Percentiles rank a stretch among this genome's conserved stretches.
phyloP scores from a whole-genome alignment of 2,888 invertebrate genomes.

The Amphipyra tragopoginis region DNA sequence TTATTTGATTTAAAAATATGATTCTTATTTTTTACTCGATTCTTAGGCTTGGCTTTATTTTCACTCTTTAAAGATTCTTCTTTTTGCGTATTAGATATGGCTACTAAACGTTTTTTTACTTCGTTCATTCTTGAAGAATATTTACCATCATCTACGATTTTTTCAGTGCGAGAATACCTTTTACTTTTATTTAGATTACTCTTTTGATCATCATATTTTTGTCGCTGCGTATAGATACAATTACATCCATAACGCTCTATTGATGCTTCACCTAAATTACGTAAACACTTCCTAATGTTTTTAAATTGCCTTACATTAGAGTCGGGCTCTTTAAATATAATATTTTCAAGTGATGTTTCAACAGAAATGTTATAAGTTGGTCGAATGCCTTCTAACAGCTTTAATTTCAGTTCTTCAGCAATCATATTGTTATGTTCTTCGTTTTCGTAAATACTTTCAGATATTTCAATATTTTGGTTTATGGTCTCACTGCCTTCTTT shows the following conservation, averaged over 20 bases:
- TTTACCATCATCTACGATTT: not conserved
- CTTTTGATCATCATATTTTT: not conserved
- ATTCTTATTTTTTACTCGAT: conserved; percentile 9
- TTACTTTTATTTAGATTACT: conserved; percentile 2
- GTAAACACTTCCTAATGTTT: conserved; percentile 16
- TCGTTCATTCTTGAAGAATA: not conserved
- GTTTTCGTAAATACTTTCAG: not conserved
- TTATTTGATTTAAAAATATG: conserved; percentile 10
- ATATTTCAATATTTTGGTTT: not conserved
- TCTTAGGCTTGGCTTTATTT: not conserved
- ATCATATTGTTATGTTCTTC: not conserved
- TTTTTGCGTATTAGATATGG: conserved; percentile 5
- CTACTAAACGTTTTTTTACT: conserved; percentile 5
- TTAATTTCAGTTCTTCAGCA: conserved; percentile 12
- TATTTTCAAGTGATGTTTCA: conserved; percentile 8
- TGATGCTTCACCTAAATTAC: not conserved
- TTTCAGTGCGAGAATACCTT: conserved; percentile 3
- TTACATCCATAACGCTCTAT: conserved; percentile 6
- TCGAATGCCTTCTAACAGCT: conserved; percentile 16
- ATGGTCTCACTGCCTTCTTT: not conserved
- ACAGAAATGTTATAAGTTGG: conserved; percentile 9
- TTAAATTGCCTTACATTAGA: not conserved
- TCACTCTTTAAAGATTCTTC: not conserved
- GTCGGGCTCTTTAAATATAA: conserved; percentile 1
- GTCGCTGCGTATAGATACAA: not conserved